Evolutionary conservation across 2,888 invertebrate species (phyloP).

Genomic region (Oxycera nigricornis): DNA sequence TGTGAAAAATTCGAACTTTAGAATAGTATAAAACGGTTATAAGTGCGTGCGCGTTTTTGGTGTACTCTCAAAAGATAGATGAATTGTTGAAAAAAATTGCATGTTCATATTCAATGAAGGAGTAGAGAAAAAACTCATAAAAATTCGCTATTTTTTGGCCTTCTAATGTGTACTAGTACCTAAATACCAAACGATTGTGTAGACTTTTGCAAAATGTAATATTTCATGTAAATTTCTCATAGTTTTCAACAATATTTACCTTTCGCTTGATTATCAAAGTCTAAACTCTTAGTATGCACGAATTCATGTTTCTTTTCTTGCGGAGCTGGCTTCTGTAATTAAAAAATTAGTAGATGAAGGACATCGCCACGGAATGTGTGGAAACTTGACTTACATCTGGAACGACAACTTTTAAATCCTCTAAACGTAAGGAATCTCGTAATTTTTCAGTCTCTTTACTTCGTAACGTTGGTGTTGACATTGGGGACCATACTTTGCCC

Average conservation of each 20-base stretch:
- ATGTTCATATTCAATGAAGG: no score
- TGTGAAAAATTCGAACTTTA: no score
- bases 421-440: constrained; percentile 53
- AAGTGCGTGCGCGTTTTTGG: no score
- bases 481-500: constrained; percentile 53
- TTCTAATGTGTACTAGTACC: no score
- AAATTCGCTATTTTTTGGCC: no score
- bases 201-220: background rate
- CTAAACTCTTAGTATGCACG: constrained; percentile 55
- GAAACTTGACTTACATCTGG: constrained; percentile 50
- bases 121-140: no score
- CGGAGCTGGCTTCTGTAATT: constrained; percentile 51
- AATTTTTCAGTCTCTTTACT: constrained; percentile 54
- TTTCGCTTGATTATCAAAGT: constrained; percentile 53
- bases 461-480: constrained; percentile 53
- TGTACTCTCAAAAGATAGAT: no score
- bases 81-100: no score
- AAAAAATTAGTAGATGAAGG: background rate
- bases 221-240: background rate
- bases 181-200: no score
- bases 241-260: constrained; percentile 48
- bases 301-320: constrained; percentile 54
- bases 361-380: background rate
- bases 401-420: constrained; percentile 53
- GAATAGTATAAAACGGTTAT: no score